These are phyloP conservation scores for Tautogolabrus adspersus DNA, from an alignment of 2,113 vertebrate species.

Conservation along the genomic window DNA sequence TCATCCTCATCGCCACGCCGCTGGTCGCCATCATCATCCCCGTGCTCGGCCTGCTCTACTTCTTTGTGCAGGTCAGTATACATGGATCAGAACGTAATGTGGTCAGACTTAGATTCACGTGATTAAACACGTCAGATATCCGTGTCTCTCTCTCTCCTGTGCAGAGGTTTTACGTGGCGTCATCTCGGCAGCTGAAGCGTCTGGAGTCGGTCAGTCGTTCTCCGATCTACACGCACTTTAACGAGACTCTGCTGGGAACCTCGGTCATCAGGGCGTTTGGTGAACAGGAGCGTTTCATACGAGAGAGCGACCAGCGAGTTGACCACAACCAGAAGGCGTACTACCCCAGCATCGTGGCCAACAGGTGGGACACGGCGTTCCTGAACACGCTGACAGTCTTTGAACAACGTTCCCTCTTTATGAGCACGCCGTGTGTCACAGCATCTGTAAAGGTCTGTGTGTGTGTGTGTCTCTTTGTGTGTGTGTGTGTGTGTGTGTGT, in stretches of 20 bases:
- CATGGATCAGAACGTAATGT: too few relatives aligned
- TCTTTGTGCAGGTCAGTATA: constrained; percentile 91
- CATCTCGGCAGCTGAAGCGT: constrained; percentile 94
- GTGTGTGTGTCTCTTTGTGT: too few relatives aligned
- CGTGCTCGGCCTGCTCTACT: constrained; percentile 91
- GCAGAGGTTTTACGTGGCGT: constrained; percentile 95
- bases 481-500: too few relatives aligned
- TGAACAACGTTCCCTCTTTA: neutral
- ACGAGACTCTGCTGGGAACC: constrained; percentile 92
- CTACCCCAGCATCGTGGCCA: constrained; percentile 95
- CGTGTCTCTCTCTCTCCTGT: neutral
- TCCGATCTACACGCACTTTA: constrained; percentile 96
- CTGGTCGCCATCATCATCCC: constrained; percentile 90
- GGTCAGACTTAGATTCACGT: too few relatives aligned
- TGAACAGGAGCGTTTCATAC: constrained; percentile 91
- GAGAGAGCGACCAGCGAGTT: constrained; percentile 89
- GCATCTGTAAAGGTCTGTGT: too few relatives aligned
- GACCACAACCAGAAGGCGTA: constrained; percentile 97
- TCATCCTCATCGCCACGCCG: constrained; percentile 93
- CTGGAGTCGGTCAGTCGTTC: constrained; percentile 95
- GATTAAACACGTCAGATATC: too few relatives aligned
- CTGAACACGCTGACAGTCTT: too few relatives aligned
- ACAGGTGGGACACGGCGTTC: constrained; percentile 83
- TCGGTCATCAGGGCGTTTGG: constrained; percentile 94
- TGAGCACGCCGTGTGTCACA: too few relatives aligned